A percentile compares a stretch with the other conserved stretches of the same genome.
Evolutionary conservation across 2,113 vertebrate genomes (phyloP).

Genomic region (Saccopteryx bilineata): DNA sequence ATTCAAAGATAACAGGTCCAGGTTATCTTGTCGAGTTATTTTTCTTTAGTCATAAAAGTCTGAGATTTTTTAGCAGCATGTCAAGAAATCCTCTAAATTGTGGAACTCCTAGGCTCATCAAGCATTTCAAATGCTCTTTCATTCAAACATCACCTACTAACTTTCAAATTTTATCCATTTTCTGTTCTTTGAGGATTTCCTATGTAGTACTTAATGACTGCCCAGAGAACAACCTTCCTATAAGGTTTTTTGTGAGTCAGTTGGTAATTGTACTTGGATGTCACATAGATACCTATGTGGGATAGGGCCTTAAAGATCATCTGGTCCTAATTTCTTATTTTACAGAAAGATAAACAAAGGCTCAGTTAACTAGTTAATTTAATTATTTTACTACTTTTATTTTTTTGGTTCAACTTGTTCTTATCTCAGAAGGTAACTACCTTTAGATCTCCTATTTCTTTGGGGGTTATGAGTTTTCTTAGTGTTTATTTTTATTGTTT

Average conservation of each 20-base stretch:
- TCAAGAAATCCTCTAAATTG: not conserved
- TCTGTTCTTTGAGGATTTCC: not conserved
- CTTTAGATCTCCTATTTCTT: not conserved
- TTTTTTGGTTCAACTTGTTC: not conserved
- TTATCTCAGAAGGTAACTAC: not conserved
- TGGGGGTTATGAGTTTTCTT: not conserved
- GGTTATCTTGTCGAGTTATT: no score
- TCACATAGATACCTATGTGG: not conserved
- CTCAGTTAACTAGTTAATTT: not conserved
- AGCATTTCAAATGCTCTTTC: not conserved
- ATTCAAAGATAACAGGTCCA: no score
- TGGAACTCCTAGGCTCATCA: not conserved
- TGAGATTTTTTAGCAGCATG: not conserved
- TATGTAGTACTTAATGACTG: not conserved
- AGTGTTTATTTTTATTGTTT: constrained; percentile 7
- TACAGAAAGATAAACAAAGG: not conserved
- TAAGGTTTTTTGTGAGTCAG: not conserved
- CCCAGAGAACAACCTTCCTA: not conserved
- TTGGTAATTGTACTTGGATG: not conserved
- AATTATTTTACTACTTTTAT: not conserved
- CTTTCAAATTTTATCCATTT: not conserved
- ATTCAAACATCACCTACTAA: not conserved
- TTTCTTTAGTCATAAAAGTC: not conserved
- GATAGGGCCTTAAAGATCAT: not conserved
- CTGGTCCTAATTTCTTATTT: not conserved